Evolutionary conservation across 2,113 vertebrate species (phyloP).

Genomic region (Semicossyphus pulcher): DNA sequence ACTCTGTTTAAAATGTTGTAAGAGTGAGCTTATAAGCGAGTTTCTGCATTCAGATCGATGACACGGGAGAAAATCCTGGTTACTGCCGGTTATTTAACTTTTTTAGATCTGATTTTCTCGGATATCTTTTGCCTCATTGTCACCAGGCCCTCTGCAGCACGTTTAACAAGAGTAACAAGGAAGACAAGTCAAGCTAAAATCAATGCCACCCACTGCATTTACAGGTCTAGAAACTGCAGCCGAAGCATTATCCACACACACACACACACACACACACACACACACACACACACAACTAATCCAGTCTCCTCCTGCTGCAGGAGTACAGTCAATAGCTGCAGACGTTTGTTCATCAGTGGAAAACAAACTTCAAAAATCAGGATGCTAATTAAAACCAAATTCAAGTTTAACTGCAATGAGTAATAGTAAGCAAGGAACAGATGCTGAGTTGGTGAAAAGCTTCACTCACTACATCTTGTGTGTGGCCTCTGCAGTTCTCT

Average conservation of each 20-base stretch:
- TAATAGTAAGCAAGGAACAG: not conserved
- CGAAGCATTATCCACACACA: slow-evolving; percentile 45
- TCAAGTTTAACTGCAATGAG: not conserved
- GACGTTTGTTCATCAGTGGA: not conserved
- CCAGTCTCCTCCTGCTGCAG: slow-evolving; percentile 36
- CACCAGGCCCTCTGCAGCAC: slow-evolving; percentile 32
- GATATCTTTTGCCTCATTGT: slow-evolving; percentile 12
- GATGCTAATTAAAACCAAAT: not conserved
- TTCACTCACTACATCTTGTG: not conserved
- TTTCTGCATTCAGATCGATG: slow-evolving; percentile 58
- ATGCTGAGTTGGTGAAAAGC: slow-evolving; percentile 5
- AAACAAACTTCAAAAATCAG: not conserved
- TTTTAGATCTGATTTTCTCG: slow-evolving; percentile 22
- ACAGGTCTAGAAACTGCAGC: slow-evolving; percentile 46
- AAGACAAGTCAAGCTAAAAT: slow-evolving; percentile 58
- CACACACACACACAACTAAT: slow-evolving; percentile 43
- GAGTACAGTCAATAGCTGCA: not conserved
- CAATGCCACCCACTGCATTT: slow-evolving; percentile 56
- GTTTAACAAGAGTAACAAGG: slow-evolving; percentile 47
- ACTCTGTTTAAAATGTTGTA: slow-evolving; percentile 31
- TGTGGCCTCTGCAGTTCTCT: slow-evolving; percentile 44
- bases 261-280: too few species aligned
- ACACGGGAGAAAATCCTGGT: slow-evolving; percentile 37
- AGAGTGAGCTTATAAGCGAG: slow-evolving; percentile 33
- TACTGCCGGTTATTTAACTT: slow-evolving; percentile 27